Base-by-base conservation (phyloP, 2,797 vertebrate genomes). In the Loriculus beryllinus region DNA sequence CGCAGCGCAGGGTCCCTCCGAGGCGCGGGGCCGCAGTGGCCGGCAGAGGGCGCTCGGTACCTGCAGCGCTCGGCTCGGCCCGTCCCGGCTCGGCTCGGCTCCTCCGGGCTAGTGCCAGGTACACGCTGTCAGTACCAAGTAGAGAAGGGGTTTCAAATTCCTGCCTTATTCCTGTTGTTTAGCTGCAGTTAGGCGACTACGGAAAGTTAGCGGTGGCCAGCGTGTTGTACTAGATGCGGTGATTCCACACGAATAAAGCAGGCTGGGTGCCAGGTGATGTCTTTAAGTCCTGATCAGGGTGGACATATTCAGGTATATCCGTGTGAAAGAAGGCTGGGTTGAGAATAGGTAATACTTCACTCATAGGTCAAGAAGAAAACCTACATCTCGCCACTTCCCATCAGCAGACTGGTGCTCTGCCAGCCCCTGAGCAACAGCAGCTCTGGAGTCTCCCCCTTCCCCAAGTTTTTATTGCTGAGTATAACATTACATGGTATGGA, bases 11-110 rank as follows among this genome's bases (percentile, higher is more conserved):
- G 4, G 25, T 0, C 60, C 60, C 13, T 5, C 7, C 37, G 18
- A 13, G 60, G 71, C 62, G 2, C 26, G 9, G 23, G 4, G 15
- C 9, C 14, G 4, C 39, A 39, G 14, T 7, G 40, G 62, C 90
- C 96, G 91, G 52, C 83, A 96, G 96, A 92, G 96, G 94, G 67
- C 57, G 37, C 82, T 62, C 67, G 37, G 31, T 31, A 20, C 63
- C 63, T 67, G 62, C 70, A 3, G 59, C 72, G 25, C 43, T 33
- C 64, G 22, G 22, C 33, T 35, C 33, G 21, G 19, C 20, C 22
- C 49, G 12, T 5, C 12, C 7, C 22, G 17, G 14, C 42, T 15
- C 56, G 12, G 47, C 23, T 14, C 51, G 45, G 22, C 37, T 42
- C 37, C 7, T 12, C 14, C 10, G 3, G 6, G 14, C 7, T 9